Conservation (phyloP, 2,888 invertebrate species). For the Aradus depressus region DNA sequence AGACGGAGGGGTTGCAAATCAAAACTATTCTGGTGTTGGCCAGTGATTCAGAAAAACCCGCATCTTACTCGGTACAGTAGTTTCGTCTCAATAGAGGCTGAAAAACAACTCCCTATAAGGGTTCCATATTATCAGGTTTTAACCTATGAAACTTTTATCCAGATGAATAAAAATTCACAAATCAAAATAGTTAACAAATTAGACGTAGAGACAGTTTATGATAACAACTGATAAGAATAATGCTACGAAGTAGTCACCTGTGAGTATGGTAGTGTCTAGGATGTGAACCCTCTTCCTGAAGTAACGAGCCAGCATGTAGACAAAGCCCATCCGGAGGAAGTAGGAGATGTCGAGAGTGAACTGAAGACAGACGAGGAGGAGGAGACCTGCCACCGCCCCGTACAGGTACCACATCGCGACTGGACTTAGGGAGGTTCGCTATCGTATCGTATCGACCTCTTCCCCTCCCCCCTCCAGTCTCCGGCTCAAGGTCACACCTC, state of each 20-base stretch:
- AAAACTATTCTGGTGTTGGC: too few relatives aligned
- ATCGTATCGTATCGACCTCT: conserved; percentile 8
- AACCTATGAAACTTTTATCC: not conserved
- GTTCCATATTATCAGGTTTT: not conserved
- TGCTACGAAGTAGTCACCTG: conserved; percentile 47
- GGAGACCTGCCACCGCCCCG: conserved; percentile 37
- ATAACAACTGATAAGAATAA: too few relatives aligned
- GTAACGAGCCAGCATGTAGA: conserved; percentile 52
- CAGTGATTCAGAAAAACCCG: too few relatives aligned
- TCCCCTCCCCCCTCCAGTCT: not conserved
- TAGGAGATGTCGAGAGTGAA: conserved; percentile 60
- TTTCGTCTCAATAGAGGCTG: too few relatives aligned
- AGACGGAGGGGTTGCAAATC: too few relatives aligned
- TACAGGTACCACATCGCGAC: conserved; percentile 30
- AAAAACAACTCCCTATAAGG: too few relatives aligned
- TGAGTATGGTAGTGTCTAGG: conserved; percentile 53
- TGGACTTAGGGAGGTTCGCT: not conserved
- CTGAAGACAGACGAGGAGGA: conserved; percentile 45
- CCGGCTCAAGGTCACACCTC: too few relatives aligned
- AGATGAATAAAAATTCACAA: conserved; percentile 1
- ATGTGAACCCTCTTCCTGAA: conserved; percentile 53
- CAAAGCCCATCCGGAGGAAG: conserved; percentile 55
- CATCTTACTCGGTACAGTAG: too few relatives aligned
- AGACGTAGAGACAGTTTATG: too few relatives aligned
- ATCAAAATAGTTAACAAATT: too few relatives aligned